phyloP scores from a whole-genome alignment of 2,797 vertebrate genomes.

The Lycodopsis pacificus region DNA sequence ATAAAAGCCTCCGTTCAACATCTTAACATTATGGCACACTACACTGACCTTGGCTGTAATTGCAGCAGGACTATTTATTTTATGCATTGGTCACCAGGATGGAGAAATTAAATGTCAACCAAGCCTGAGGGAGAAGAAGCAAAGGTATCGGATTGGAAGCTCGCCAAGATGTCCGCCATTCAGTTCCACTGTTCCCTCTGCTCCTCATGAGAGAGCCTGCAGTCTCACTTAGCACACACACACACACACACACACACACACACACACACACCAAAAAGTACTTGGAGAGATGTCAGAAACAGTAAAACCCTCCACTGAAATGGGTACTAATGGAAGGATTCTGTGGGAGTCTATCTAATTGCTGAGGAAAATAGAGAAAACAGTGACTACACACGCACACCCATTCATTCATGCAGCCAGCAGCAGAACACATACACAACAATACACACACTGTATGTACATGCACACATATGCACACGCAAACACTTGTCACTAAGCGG shows the following conservation, averaged over 20 bases:
- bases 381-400: constrained; percentile 1
- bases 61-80: constrained; percentile 74
- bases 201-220: constrained; percentile 25
- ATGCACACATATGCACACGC: constrained; percentile 18
- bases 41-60: constrained; percentile 76
- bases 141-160: constrained; percentile 61
- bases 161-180: constrained; percentile 63
- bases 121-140: constrained; percentile 57
- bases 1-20: constrained; percentile 60
- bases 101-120: constrained; percentile 79
- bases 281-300: constrained; percentile 40
- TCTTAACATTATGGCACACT: constrained; percentile 67
- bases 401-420: constrained; percentile 22
- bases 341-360: constrained; percentile 41
- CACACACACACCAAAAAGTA: constrained; percentile 6
- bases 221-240: constrained; percentile 5
- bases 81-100: constrained; percentile 73
- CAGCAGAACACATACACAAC: constrained; percentile 9
- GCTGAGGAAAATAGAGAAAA: constrained; percentile 31
- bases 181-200: constrained; percentile 38
- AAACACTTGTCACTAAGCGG: constrained; percentile 43
- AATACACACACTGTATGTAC: background rate
- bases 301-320: constrained; percentile 41
- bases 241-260: background rate
- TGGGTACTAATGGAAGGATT: constrained; percentile 37